A percentile compares a stretch with the other conserved stretches of the same genome.
These are phyloP conservation scores for Acomys russatus DNA, from an alignment of 2,797 vertebrate genomes.

Conservation along the genomic window DNA sequence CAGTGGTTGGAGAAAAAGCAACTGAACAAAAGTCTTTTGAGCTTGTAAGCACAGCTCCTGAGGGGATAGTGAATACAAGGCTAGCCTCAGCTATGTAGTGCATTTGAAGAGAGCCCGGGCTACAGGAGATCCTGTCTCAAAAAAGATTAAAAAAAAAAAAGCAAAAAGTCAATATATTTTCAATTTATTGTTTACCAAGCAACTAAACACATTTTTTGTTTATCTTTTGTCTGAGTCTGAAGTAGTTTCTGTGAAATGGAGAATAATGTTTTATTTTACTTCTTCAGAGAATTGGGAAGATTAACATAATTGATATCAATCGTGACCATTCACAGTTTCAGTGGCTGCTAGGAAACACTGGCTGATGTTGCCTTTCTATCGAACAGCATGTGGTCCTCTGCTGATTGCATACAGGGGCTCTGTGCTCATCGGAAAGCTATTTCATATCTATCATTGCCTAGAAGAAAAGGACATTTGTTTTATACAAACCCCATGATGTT, in stretches of 20 bases:
- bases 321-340: background rate
- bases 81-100: background rate
- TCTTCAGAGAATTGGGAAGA: background rate
- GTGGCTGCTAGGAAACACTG: background rate
- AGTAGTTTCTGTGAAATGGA: slow-evolving; percentile 12
- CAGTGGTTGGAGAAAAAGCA: slow-evolving; percentile 18
- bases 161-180: background rate
- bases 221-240: background rate
- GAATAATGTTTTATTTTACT: background rate
- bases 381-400: background rate
- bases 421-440: background rate
- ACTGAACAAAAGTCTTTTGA: background rate
- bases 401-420: background rate
- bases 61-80: background rate
- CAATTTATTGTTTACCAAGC: slow-evolving; percentile 28
- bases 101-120: background rate
- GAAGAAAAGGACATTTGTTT: slow-evolving; percentile 18
- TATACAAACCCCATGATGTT: background rate
- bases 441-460: background rate
- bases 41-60: background rate
- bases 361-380: background rate
- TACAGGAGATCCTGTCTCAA: background rate
- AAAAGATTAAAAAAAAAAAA: background rate
- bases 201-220: slow-evolving; percentile 36
- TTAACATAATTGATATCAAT: background rate